Evolutionary conservation across 1,140 invertebrate species (phyloP).

Genomic region (Drosophila serrata): DNA sequence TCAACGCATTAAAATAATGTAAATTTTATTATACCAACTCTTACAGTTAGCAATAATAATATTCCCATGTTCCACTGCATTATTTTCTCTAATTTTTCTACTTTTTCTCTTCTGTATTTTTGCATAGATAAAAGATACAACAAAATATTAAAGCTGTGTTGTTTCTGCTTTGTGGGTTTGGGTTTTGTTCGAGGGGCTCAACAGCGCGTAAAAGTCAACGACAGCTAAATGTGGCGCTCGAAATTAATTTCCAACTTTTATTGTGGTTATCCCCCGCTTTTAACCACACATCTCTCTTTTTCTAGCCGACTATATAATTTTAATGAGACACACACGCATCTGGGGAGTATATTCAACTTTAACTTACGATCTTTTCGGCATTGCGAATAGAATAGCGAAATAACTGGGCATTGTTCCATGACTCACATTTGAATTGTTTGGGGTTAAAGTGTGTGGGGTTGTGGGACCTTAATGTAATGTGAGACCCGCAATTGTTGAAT

Average conservation of each 20-base stretch:
- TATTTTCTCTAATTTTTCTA: slow-evolving; percentile 32
- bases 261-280: slow-evolving; percentile 60
- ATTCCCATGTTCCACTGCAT: slow-evolving; percentile 2
- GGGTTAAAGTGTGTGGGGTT: slow-evolving; percentile 29
- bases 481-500: slow-evolving; percentile 15
- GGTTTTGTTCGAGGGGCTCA: slow-evolving; percentile 53
- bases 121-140: slow-evolving; percentile 72
- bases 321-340: slow-evolving; percentile 66
- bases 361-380: slow-evolving; percentile 64
- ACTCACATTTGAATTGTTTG: slow-evolving; percentile 40
- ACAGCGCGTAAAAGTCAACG: slow-evolving; percentile 82
- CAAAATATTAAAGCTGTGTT: slow-evolving; percentile 32
- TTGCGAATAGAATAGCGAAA: slow-evolving; percentile 17
- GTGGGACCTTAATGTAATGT: slow-evolving; percentile 25
- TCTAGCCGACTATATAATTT: slow-evolving; percentile 57
- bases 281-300: slow-evolving; percentile 4
- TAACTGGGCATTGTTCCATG: slow-evolving; percentile 54
- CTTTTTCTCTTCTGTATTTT: slow-evolving; percentile 41
- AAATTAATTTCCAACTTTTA: slow-evolving; percentile 76
- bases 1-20: neutral
- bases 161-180: slow-evolving; percentile 31
- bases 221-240: slow-evolving; percentile 76
- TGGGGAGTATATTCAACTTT: slow-evolving; percentile 55
- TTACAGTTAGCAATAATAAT: neutral
- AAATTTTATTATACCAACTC: neutral